Percentiles rank a stretch among this genome's conserved stretches.
phyloP scores from a whole-genome alignment of 2,888 invertebrate genomes.

The Scrobipalpa costella region DNA sequence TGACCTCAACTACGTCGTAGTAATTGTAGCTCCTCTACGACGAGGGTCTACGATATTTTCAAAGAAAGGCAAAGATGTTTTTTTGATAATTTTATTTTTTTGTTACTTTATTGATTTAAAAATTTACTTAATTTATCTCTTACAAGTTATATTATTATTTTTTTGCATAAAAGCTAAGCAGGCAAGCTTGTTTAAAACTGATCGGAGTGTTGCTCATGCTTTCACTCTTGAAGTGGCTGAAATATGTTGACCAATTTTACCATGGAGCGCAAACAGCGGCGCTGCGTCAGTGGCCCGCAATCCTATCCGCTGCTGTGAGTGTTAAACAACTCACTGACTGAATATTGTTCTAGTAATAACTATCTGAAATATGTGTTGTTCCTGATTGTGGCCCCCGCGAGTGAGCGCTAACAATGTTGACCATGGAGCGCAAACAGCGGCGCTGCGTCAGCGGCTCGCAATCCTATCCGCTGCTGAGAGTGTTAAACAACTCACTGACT shows the following conservation, averaged over 20 bases:
- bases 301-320: constrained; percentile 5
- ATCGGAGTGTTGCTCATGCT: too few species aligned
- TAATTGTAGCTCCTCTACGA: too few species aligned
- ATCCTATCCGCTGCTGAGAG: constrained; percentile 6
- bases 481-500: neutral
- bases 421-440: constrained; percentile 69
- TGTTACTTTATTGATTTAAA: too few species aligned
- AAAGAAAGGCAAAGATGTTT: too few species aligned
- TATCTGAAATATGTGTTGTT: neutral
- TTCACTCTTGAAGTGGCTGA: too few species aligned
- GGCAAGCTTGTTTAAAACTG: too few species aligned
- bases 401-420: constrained; percentile 75
- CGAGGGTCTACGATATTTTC: too few species aligned
- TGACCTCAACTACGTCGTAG: too few species aligned
- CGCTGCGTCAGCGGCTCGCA: constrained; percentile 56
- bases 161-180: too few species aligned
- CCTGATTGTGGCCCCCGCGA: constrained; percentile 28
- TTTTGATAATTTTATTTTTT: too few species aligned
- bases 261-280: constrained; percentile 67
- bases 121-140: too few species aligned
- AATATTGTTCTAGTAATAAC: neutral
- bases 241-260: constrained; percentile 62
- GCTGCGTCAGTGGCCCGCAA: constrained; percentile 55
- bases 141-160: too few species aligned
- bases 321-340: neutral